A percentile compares a stretch with the other conserved stretches of the same genome.
Conservation (phyloP, 2,113 vertebrate species). For the Phaetusa simplex region DNA sequence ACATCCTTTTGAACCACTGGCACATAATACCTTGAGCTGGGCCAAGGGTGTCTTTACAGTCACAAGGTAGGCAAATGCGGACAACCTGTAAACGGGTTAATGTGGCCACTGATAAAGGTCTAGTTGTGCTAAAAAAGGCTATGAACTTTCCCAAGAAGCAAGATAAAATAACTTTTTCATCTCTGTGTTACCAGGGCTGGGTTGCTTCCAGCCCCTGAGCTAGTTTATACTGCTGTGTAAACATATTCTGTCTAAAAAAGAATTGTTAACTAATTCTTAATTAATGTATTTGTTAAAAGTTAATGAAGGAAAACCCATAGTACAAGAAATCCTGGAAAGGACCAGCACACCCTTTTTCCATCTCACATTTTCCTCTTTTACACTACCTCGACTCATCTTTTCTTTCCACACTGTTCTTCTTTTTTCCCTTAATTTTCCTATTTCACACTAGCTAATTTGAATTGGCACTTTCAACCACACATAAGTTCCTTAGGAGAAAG, state of each 20-base stretch:
- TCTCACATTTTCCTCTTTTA: background rate
- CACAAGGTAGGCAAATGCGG: background rate
- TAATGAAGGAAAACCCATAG: background rate
- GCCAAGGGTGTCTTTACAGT: background rate
- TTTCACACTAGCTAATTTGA: background rate
- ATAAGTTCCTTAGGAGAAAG: background rate
- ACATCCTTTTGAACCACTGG: background rate
- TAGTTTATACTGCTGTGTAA: background rate
- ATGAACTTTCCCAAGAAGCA: background rate
- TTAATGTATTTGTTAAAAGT: background rate
- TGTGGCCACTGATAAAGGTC: background rate
- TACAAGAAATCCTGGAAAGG: background rate
- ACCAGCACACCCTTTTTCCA: background rate
- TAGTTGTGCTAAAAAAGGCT: background rate
- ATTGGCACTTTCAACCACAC: background rate
- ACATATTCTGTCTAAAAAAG: background rate
- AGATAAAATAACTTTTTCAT: background rate
- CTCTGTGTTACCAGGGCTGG: background rate
- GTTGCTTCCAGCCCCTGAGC: background rate
- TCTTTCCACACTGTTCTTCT: background rate
- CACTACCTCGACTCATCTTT: background rate
- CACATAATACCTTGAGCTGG: background rate
- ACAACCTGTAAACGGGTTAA: background rate
- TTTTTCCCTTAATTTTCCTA: background rate
- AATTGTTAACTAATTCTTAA: background rate